Conservation (phyloP, 2,888 invertebrate genomes). For the Erynnis tages region DNA sequence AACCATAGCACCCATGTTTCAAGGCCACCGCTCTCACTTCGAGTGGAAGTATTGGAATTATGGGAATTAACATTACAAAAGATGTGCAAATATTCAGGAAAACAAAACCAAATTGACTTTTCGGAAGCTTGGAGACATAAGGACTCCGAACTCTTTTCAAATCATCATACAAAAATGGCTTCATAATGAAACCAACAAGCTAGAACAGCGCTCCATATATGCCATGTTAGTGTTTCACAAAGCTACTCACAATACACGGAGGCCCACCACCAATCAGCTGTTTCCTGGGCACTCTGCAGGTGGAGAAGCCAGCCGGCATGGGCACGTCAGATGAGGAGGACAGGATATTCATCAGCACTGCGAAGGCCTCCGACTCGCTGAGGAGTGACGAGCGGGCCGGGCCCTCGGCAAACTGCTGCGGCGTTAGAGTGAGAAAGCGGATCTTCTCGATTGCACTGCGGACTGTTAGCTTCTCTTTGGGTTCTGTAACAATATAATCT, state of each 20-base stretch:
- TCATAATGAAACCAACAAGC: no score
- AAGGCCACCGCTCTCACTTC: no score
- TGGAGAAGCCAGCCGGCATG: slow-evolving; percentile 89
- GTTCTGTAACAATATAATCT: slow-evolving; percentile 37
- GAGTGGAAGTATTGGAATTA: no score
- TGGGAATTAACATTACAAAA: no score
- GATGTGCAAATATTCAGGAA: no score
- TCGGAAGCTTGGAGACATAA: no score
- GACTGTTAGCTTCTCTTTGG: slow-evolving; percentile 65
- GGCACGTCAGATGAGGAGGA: slow-evolving; percentile 84
- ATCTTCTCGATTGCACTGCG: slow-evolving; percentile 88
- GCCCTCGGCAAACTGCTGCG: slow-evolving; percentile 91
- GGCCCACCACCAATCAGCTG: slow-evolving; percentile 60
- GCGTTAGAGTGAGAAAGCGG: slow-evolving; percentile 88
- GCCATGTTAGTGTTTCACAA: no score
- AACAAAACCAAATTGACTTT: no score
- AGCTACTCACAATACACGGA: slow-evolving; percentile 53
- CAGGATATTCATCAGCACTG: slow-evolving; percentile 91
- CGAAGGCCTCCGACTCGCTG: slow-evolving; percentile 88
- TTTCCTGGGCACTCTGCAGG: slow-evolving; percentile 70
- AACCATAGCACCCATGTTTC: no score
- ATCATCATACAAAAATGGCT: no score
- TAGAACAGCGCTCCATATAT: no score
- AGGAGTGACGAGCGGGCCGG: slow-evolving; percentile 89
- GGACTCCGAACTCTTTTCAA: no score